Percentiles rank a stretch among this genome's conserved stretches.
Evolutionary conservation across 2,113 vertebrate species (phyloP).

Genomic region (Prolemur simus): DNA sequence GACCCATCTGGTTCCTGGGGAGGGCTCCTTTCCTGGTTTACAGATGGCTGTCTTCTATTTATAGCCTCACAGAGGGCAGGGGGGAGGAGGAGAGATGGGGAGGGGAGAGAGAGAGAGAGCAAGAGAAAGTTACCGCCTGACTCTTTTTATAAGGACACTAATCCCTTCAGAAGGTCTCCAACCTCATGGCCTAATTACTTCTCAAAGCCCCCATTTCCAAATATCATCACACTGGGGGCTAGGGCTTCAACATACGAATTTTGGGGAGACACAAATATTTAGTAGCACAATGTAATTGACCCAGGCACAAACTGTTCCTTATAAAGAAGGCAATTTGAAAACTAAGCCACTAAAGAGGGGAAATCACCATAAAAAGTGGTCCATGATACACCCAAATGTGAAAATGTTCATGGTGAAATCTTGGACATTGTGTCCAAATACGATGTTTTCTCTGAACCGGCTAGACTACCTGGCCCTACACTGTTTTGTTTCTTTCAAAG

Average conservation of each 20-base stretch:
- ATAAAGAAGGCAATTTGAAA: neutral
- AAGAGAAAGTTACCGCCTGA: neutral
- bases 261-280: neutral
- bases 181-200: neutral
- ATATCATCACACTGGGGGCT: neutral
- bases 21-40: neutral
- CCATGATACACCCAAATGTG: neutral
- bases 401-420: neutral
- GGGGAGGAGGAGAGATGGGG: no score
- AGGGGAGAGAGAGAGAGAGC: no score
- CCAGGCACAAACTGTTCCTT: neutral
- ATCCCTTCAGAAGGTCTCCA: neutral
- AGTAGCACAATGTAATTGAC: neutral
- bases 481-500: neutral
- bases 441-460: neutral
- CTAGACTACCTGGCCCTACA: neutral
- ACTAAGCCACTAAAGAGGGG: neutral
- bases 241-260: neutral
- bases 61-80: neutral
- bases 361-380: neutral
- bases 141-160: neutral
- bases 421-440: neutral
- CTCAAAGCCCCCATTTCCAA: neutral
- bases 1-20: neutral
- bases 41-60: neutral